Percentiles rank a stretch among this genome's conserved stretches.
phyloP scores from a whole-genome alignment of 2,797 vertebrate genomes.

The Morelia viridis region DNA sequence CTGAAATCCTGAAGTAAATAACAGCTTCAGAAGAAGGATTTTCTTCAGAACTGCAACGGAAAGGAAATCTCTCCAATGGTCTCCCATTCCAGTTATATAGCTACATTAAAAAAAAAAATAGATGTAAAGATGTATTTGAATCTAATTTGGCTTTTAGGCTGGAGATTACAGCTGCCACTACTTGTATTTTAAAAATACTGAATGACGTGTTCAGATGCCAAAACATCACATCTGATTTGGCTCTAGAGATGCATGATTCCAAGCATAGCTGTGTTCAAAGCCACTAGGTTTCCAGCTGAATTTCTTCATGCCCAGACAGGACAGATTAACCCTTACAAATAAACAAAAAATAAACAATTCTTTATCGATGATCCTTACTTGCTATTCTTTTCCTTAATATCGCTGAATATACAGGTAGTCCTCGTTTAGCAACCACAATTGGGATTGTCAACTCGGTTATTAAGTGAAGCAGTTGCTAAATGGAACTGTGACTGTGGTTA shows the following conservation, averaged over 20 bases:
- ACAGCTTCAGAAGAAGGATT: too few relatives aligned
- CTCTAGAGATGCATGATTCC: too few relatives aligned
- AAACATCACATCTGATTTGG: background rate
- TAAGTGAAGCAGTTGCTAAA: too few relatives aligned
- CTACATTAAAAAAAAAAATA: background rate
- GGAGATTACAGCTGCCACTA: too few relatives aligned
- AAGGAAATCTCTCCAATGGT: background rate
- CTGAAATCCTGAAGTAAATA: background rate
- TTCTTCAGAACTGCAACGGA: background rate
- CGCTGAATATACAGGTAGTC: too few relatives aligned
- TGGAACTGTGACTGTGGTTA: too few relatives aligned
- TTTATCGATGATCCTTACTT: constrained; percentile 17
- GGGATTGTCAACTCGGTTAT: too few relatives aligned
- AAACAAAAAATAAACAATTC: fast-evolving
- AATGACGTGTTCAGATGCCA: background rate
- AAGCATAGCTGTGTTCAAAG: too few relatives aligned
- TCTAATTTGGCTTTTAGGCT: background rate
- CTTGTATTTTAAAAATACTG: too few relatives aligned
- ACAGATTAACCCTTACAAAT: background rate
- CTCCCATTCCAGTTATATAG: too few relatives aligned
- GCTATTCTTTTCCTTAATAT: background rate
- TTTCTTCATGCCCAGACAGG: background rate
- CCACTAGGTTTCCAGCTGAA: background rate
- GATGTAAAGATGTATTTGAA: background rate
- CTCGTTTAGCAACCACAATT: too few relatives aligned